Evolutionary conservation across 2,797 vertebrate species (phyloP).

Genomic region (Smutsia temminckii): DNA sequence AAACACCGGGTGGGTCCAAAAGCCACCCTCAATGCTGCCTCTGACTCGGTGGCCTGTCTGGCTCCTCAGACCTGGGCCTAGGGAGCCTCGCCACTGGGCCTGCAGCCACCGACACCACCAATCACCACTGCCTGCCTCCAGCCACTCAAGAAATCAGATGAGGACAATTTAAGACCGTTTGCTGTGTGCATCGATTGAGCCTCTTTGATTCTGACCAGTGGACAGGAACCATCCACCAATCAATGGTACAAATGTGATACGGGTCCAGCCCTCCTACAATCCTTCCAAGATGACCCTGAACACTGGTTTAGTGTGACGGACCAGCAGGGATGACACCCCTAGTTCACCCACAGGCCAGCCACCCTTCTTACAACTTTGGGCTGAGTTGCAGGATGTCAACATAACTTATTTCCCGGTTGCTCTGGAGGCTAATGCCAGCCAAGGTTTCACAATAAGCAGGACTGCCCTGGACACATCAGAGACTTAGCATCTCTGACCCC

Average conservation of each 20-base stretch:
- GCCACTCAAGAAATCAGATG: neutral
- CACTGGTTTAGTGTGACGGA: neutral
- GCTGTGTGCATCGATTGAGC: neutral
- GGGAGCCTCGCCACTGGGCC: neutral
- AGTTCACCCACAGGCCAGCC: neutral
- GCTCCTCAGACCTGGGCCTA: neutral
- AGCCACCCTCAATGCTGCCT: neutral
- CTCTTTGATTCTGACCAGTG: neutral
- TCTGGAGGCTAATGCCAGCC: neutral
- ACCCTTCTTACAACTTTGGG: neutral
- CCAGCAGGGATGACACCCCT: neutral
- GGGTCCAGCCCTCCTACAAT: neutral
- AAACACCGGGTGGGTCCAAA: neutral
- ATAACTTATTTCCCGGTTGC: neutral
- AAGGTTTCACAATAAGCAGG: neutral
- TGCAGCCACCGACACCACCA: neutral
- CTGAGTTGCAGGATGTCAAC: neutral
- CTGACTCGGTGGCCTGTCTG: neutral
- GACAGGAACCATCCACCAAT: neutral
- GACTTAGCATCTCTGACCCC: neutral
- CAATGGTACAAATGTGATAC: neutral
- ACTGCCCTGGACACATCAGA: neutral
- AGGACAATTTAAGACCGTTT: neutral
- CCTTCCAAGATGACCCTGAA: neutral
- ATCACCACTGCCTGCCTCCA: neutral